Percentiles rank a stretch among this genome's conserved stretches.
These are phyloP conservation scores for Puffinus mauretanicus DNA, from an alignment of 2,113 vertebrate genomes.

Conservation along the genomic window DNA sequence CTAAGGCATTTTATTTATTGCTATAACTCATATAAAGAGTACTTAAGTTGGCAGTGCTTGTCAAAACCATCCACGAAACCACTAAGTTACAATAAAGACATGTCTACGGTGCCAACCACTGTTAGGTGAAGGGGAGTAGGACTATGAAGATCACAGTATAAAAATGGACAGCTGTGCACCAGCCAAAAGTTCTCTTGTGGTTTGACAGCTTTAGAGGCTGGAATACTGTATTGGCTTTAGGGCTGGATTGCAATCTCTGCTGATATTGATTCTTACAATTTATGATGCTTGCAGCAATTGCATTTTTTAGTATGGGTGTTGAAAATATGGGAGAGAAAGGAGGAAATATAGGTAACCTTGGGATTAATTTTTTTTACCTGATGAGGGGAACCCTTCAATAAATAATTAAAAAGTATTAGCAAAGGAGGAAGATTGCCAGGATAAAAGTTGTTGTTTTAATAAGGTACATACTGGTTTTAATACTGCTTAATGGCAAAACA, in stretches of 20 bases:
- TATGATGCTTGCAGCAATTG: background rate
- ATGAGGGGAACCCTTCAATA: background rate
- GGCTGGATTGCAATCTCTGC: background rate
- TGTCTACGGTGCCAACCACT: background rate
- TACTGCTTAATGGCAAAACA: background rate
- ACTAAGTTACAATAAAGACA: background rate
- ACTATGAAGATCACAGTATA: background rate
- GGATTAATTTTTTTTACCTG: background rate
- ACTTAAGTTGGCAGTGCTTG: background rate
- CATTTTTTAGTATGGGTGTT: background rate
- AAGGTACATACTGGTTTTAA: background rate
- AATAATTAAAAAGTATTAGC: background rate
- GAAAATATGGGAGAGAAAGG: background rate
- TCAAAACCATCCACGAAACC: background rate
- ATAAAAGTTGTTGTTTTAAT: background rate
- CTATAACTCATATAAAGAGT: background rate
- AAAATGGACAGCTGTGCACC: background rate
- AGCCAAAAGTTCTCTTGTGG: background rate
- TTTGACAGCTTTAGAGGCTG: background rate
- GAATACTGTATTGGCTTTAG: background rate
- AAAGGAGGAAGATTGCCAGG: background rate
- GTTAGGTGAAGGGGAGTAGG: background rate
- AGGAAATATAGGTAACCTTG: background rate
- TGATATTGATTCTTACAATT: background rate
- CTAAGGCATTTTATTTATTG: background rate